Conservation (phyloP, 2,113 vertebrate species). For the Tetrax tetrax region DNA sequence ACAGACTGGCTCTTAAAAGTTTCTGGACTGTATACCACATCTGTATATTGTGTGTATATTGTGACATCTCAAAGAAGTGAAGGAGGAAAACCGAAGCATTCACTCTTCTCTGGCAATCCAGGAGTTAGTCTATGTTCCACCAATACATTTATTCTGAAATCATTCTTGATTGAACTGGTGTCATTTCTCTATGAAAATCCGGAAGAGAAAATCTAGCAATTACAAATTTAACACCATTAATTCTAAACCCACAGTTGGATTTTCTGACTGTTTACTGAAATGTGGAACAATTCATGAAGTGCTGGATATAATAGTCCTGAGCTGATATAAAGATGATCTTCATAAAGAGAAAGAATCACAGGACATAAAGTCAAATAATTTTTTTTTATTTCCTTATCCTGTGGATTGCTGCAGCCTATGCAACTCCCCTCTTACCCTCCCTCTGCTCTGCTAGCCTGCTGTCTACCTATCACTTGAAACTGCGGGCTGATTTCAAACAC, state of each 20-base stretch:
- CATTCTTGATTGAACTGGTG: not conserved
- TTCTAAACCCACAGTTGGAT: not conserved
- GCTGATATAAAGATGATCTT: not conserved
- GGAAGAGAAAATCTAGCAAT: not conserved
- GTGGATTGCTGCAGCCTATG: not conserved
- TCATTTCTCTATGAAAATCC: not conserved
- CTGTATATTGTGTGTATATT: not conserved
- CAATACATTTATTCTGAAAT: not conserved
- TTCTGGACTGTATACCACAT: not conserved
- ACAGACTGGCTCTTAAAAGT: not conserved
- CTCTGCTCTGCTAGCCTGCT: not conserved
- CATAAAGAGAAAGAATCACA: not conserved
- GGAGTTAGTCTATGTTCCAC: not conserved
- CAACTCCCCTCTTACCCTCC: not conserved
- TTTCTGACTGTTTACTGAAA: not conserved
- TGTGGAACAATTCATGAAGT: not conserved
- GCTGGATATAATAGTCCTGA: not conserved
- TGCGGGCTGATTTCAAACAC: not conserved
- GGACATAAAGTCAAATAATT: not conserved
- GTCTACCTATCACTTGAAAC: not conserved
- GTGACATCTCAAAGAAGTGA: not conserved
- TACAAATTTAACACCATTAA: not conserved
- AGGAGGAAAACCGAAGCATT: not conserved
- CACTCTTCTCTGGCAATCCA: not conserved
- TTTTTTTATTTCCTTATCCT: not conserved